Base-by-base conservation (phyloP, 2,797 vertebrate genomes). In the Enteromius fasciolatus region DNA sequence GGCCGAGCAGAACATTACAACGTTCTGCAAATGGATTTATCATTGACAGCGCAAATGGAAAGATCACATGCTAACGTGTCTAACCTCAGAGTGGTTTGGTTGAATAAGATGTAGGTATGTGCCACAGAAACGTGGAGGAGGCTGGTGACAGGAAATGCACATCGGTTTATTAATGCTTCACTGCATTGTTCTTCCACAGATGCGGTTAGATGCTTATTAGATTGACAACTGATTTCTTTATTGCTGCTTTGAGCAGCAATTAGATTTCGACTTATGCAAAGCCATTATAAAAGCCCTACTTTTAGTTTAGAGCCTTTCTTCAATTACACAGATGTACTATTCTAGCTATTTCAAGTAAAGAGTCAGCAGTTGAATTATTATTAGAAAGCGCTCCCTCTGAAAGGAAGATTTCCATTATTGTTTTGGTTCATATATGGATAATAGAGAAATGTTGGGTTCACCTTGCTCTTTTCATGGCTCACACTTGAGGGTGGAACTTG, bases 1-100 rank as follows among this genome's bases (percentile, higher is more conserved):
- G 20, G 84, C 85, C 81, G 78, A 87, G 87, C 80, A 87, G 81
- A 81, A 76, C 79, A 33, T 86, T 76, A 84, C 52, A 82, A 44
- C 57, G 1, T 69, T 61, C 72, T 63, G 57, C 41, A 83, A 86
- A 86, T 80, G 82, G 39, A 78, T 84, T 36, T 75, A 72, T 84
- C 79, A 78, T 86, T 39, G 83, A 76, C 76, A 50, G 84, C 41
- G 17, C 81, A 44, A 84, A 66, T 61, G 85, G 57, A 76, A 72
- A 14, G 31, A 25, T 48, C 67, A 72, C 28, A 54, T 81, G 79
- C 79, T 86, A 76, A 36, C 9, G 31, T 44, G 74, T 64, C 66
- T 44, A 70, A 67, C 41, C 64, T 46, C 74, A 61, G 50, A 76
- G 73, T 61, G 41, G 39, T 76, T 83, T 77, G 64, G 17, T 70